Evolutionary conservation across 2,113 vertebrate species (phyloP).

Genomic region (Thunnus maccoyii): DNA sequence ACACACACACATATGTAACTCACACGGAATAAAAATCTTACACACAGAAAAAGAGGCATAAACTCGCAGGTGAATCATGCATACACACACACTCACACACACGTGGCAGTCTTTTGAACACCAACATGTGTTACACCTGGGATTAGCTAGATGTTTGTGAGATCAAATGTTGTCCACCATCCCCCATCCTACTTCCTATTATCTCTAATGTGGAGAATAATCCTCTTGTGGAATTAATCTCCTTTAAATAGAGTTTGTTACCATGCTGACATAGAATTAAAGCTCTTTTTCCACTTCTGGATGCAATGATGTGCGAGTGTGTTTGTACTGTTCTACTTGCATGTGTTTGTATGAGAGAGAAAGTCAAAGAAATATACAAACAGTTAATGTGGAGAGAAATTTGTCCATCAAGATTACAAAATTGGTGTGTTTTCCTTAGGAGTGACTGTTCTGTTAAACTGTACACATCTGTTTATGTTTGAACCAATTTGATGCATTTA

Average conservation of each 20-base stretch:
- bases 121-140: conserved; percentile 77
- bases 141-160: conserved; percentile 80
- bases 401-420: background rate
- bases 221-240: conserved; percentile 86
- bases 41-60: conserved; percentile 17
- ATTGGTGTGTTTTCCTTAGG: background rate
- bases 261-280: conserved; percentile 81
- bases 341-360: conserved; percentile 14
- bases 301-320: conserved; percentile 39
- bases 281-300: conserved; percentile 69
- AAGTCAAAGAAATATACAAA: background rate
- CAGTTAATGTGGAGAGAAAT: background rate
- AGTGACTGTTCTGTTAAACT: conserved; percentile 17
- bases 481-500: conserved; percentile 11
- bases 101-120: conserved; percentile 41
- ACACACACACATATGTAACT: background rate
- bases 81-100: background rate
- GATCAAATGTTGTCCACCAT: conserved; percentile 76
- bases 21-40: background rate
- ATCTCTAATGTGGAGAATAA: conserved; percentile 80
- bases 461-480: conserved; percentile 40
- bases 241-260: conserved; percentile 82
- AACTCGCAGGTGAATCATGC: background rate
- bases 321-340: background rate
- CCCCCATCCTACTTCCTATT: conserved; percentile 69